Percentiles rank a stretch among this genome's conserved stretches.
Evolutionary conservation across 2,888 invertebrate species (phyloP).

Genomic region (Heteropelma amictum): DNA sequence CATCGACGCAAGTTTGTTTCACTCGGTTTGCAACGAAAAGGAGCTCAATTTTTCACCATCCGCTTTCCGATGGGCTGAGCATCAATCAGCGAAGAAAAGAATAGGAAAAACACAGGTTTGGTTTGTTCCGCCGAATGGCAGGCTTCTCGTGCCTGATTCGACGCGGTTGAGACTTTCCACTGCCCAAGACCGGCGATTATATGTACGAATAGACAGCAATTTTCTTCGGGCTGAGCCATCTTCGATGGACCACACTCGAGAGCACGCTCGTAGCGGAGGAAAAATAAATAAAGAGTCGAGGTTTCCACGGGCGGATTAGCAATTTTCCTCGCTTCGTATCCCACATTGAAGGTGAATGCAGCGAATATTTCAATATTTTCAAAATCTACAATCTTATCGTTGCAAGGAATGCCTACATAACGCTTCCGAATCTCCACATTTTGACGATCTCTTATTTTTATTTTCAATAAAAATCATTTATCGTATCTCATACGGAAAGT

Average conservation of each 20-base stretch:
- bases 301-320: too few relatives aligned
- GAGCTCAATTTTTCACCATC: background rate
- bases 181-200: background rate
- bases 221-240: conserved; percentile 1
- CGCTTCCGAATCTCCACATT: too few relatives aligned
- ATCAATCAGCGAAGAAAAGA: background rate
- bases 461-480: too few relatives aligned
- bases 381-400: too few relatives aligned
- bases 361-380: too few relatives aligned
- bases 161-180: conserved; percentile 21
- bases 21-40: background rate
- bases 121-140: background rate
- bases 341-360: background rate
- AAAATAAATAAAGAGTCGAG: background rate
- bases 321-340: too few relatives aligned
- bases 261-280: background rate
- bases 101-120: conserved; percentile 3
- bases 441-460: too few relatives aligned
- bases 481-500: too few relatives aligned
- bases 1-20: background rate
- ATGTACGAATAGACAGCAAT: conserved; percentile 19
- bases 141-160: conserved; percentile 24
- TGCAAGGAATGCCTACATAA: too few relatives aligned
- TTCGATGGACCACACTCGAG: background rate
- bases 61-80: conserved; percentile 4